phyloP scores from a whole-genome alignment of 2,113 vertebrate genomes.

The Amphiprion percula region DNA sequence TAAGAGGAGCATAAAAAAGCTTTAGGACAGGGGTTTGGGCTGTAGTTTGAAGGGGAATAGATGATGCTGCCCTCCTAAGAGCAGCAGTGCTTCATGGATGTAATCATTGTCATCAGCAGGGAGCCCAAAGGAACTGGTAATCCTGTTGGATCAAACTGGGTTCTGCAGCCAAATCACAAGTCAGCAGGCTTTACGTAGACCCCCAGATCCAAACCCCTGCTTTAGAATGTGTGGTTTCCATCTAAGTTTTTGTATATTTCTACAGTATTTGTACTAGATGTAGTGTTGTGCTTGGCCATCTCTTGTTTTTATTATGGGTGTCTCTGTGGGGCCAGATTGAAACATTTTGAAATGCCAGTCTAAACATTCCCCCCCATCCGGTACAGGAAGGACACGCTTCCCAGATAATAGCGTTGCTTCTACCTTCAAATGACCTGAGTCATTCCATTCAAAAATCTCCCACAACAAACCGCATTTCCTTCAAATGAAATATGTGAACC shows the following conservation, averaged over 20 bases:
- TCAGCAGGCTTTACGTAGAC: constrained; percentile 47
- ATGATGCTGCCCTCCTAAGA: constrained; percentile 26
- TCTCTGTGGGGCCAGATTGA: constrained; percentile 62
- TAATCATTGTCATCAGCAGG: constrained; percentile 56
- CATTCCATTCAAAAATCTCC: constrained; percentile 57
- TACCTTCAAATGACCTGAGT: constrained; percentile 37
- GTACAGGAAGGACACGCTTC: constrained; percentile 46
- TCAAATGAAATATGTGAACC: constrained; percentile 9
- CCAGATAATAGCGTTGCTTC: constrained; percentile 18
- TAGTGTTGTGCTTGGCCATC: constrained; percentile 70
- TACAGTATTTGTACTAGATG: constrained; percentile 74
- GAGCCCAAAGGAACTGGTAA: constrained; percentile 67
- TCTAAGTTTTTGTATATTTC: constrained; percentile 73
- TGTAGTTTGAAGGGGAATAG: constrained; percentile 23
- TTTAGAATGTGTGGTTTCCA: constrained; percentile 78
- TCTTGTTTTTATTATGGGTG: constrained; percentile 66
- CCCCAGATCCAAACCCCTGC: constrained; percentile 56
- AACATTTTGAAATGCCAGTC: constrained; percentile 56
- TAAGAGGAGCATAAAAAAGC: constrained; percentile 61
- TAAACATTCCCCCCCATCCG: constrained; percentile 61
- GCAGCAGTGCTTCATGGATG: constrained; percentile 56
- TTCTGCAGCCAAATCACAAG: constrained; percentile 63
- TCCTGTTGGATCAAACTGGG: constrained; percentile 50
- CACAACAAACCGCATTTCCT: constrained; percentile 13
- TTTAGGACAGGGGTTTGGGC: constrained; percentile 66